Evolutionary conservation across 2,888 invertebrate species (phyloP), one percentile per base, ranked within the genome.

Genomic region (Pilophorus perplexus): DNA sequence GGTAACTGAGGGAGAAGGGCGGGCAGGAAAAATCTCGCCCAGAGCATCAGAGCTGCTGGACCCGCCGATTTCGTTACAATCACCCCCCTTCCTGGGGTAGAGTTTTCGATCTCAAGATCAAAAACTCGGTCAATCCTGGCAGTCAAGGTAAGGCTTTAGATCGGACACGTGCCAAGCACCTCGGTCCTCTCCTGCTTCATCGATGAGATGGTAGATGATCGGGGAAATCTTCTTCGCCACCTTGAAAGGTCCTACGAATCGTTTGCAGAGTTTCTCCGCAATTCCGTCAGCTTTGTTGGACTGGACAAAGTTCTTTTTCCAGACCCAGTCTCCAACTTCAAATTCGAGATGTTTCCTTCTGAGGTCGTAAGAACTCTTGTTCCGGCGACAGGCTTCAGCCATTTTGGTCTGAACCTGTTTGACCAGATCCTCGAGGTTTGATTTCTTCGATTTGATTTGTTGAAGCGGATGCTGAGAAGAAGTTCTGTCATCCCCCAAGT

Each of bases 171-270:
- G 62, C 62, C 62, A 46, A 1, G 14, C 46, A 2, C 62, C 62
- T 1, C 5, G 1, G 16, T 62, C 62, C 3, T 10, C 18, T 27
- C 62, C 62, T 5, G 2, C 14, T 12, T 23, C 4, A 3, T 44
- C 37, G n/a, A n/a, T 16, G 10, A 67, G 14, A 16, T 12, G 38
- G 23, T 67, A 67, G 18, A 60, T 44, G 2, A 44, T 20, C 2
- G 60, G 50, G 3, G 60, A 60, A 1, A 14, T 8, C 23, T 60
- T 60, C 3, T 37, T 28, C 8, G 18, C 40, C 4, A 67, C 37
- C 48, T 16, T 60, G 60, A 50, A 67, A 2, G 67, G 67, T 18
- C 67, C 67, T 6, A 42, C 50, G 46, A 48, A 67, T 1, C 25
- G 44, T 4, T 44, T 59, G 14, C 48, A 28, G 12, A 67, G 50